Evolutionary conservation across 2,797 vertebrate species (phyloP).

Genomic region (Argyrosomus regius): DNA sequence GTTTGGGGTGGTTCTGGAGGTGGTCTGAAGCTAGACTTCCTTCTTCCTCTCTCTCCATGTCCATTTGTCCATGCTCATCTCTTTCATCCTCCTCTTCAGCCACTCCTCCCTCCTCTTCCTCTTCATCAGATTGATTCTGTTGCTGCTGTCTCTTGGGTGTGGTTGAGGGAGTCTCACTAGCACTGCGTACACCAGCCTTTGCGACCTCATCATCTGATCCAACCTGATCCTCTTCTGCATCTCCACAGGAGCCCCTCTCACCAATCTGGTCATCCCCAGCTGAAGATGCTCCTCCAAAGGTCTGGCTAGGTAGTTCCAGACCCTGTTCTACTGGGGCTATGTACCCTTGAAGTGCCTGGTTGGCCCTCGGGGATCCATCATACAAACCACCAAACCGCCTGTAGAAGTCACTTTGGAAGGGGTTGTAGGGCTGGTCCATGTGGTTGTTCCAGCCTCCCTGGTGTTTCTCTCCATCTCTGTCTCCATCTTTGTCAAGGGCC

Average conservation of each 20-base stretch:
- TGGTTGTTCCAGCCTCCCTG: constrained; percentile 90
- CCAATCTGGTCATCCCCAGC: constrained; percentile 86
- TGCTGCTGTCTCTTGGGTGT: constrained; percentile 75
- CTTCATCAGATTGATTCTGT: constrained; percentile 84
- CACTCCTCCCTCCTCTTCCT: constrained; percentile 85
- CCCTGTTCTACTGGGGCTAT: constrained; percentile 81
- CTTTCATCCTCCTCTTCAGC: constrained; percentile 87
- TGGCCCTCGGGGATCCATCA: constrained; percentile 84
- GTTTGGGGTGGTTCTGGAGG: constrained; percentile 65
- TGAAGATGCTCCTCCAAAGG: constrained; percentile 71
- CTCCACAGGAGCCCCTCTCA: constrained; percentile 91
- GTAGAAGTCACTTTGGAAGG: constrained; percentile 95
- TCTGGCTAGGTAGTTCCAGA: constrained; percentile 84
- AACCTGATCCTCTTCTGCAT: constrained; percentile 89
- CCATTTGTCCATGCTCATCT: constrained; percentile 87
- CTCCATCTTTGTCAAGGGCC: constrained; percentile 84
- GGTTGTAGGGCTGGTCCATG: constrained; percentile 88
- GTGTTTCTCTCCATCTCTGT: constrained; percentile 87
- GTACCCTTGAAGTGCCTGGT: constrained; percentile 87
- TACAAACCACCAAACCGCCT: constrained; percentile 93
- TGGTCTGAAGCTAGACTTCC: constrained; percentile 76
- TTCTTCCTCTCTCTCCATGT: constrained; percentile 87
- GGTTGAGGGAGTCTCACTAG: constrained; percentile 60
- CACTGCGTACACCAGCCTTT: constrained; percentile 53
- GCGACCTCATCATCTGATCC: constrained; percentile 82